phyloP scores from a whole-genome alignment of 2,888 invertebrate genomes.

The Drosophila testacea region DNA sequence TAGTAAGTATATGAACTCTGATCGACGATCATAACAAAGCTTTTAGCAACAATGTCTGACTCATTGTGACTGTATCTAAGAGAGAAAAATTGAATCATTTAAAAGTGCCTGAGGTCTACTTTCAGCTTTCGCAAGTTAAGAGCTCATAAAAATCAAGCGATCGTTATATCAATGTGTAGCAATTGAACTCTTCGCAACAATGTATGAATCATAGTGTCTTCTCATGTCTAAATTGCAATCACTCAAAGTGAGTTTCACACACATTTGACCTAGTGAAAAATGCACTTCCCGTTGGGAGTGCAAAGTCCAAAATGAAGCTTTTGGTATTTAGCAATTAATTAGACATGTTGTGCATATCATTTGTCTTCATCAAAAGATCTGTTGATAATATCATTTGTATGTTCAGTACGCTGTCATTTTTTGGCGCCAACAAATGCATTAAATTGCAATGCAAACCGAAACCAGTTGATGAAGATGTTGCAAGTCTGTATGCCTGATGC shows the following conservation, averaged over 20 bases:
- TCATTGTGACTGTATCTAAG: no score
- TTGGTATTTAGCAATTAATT: slow-evolving; percentile 67
- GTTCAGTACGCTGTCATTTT: slow-evolving; percentile 35
- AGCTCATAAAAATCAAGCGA: background rate
- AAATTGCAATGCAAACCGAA: slow-evolving; percentile 51
- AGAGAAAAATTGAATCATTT: no score
- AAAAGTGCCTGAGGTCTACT: background rate
- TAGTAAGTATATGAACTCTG: no score
- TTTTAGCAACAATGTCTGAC: background rate
- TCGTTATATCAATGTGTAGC: background rate
- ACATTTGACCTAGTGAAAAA: slow-evolving; percentile 63
- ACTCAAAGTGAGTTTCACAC: slow-evolving; percentile 23
- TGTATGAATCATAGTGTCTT: slow-evolving; percentile 18
- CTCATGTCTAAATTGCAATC: slow-evolving; percentile 33
- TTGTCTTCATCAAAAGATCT: slow-evolving; percentile 70
- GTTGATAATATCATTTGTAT: slow-evolving; percentile 66
- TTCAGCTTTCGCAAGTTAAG: background rate
- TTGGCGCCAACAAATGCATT: slow-evolving; percentile 76
- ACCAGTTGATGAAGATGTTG: slow-evolving; percentile 14
- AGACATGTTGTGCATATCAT: slow-evolving; percentile 65
- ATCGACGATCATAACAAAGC: background rate
- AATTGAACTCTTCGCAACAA: background rate
- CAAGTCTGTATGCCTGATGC: background rate
- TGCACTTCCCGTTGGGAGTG: slow-evolving; percentile 44
- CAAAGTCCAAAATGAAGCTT: slow-evolving; percentile 64